These are phyloP conservation scores for Apus apus DNA, from an alignment of 2,113 vertebrate species.

Conservation along the genomic window DNA sequence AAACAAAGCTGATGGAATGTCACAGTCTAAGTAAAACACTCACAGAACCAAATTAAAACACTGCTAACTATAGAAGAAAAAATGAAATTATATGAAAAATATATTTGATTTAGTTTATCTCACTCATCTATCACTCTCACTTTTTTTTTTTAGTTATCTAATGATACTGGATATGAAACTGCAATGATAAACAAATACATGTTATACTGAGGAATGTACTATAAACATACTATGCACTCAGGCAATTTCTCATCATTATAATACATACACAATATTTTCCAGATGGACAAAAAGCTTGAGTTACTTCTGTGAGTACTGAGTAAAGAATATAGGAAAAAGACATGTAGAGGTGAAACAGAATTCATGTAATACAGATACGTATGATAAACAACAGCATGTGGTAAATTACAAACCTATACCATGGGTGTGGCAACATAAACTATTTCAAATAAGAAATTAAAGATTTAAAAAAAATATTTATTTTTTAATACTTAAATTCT, in stretches of 20 bases:
- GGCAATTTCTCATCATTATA: neutral
- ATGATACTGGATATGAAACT: neutral
- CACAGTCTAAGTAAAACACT: neutral
- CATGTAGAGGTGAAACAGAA: neutral
- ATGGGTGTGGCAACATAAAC: neutral
- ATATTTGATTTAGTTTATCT: neutral
- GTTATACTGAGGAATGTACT: neutral
- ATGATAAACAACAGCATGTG: neutral
- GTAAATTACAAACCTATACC: neutral
- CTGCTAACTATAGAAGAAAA: neutral
- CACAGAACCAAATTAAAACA: neutral
- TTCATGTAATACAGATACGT: neutral
- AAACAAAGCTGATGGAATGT: neutral
- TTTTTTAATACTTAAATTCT: neutral
- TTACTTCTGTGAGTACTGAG: neutral
- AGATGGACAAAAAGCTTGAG: neutral
- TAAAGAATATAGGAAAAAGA: neutral
- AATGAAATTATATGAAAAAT: neutral
- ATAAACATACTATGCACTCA: neutral
- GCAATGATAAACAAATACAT: neutral
- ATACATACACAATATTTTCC: neutral
- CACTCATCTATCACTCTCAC: neutral
- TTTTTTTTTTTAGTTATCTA: neutral
- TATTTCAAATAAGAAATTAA: neutral
- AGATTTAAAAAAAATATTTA: neutral